Conservation (phyloP, 1,140 invertebrate species). For the Drosophila baimaii region DNA sequence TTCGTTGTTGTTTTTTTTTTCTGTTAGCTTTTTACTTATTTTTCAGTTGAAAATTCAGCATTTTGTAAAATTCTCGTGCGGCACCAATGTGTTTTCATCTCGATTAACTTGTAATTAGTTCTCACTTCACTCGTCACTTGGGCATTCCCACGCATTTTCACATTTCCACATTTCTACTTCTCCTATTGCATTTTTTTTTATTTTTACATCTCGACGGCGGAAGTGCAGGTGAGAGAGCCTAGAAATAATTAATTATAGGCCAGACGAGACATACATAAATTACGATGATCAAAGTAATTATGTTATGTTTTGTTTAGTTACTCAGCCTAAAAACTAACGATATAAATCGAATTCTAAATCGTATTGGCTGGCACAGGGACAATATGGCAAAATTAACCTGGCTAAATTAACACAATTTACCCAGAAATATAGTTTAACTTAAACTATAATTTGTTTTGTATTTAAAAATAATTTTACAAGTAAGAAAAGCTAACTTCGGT, state of each 20-base stretch:
- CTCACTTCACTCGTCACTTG: conserved; percentile 7
- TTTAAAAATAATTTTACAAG: too few species aligned
- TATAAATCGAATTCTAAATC: not conserved
- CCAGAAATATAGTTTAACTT: too few species aligned
- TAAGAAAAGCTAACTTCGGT: too few species aligned
- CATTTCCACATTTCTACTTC: not conserved
- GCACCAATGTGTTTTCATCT: conserved; percentile 27
- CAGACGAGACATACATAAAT: not conserved
- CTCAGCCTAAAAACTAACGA: not conserved
- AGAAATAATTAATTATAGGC: conserved; percentile 17
- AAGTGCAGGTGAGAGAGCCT: conserved; percentile 29
- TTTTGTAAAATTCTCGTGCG: not conserved
- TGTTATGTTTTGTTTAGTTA: not conserved
- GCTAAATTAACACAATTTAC: too few species aligned
- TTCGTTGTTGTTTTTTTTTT: not conserved
- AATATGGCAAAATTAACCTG: not conserved
- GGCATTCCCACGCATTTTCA: conserved; percentile 3
- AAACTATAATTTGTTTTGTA: conserved; percentile 4
- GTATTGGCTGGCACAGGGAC: too few species aligned
- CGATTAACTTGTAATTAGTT: conserved; percentile 49
- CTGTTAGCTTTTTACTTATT: not conserved
- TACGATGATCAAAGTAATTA: not conserved
- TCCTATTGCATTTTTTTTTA: not conserved
- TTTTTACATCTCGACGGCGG: not conserved
- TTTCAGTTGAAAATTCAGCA: conserved; percentile 1